phyloP scores from a whole-genome alignment of 2,113 vertebrate species.

The Pterophyllum scalare region DNA sequence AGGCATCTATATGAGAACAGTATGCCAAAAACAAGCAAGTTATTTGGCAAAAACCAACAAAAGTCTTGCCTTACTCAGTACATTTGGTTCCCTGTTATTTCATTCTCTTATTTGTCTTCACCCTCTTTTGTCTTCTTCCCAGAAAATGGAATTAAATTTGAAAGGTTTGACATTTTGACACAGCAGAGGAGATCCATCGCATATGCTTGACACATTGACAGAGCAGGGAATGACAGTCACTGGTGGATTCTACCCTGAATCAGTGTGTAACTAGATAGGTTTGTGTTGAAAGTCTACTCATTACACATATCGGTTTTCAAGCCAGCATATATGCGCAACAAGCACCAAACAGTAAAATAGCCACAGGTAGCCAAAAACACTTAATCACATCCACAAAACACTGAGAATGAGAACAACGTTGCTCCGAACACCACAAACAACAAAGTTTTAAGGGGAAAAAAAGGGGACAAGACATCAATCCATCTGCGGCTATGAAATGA shows the following conservation, averaged over 20 bases:
- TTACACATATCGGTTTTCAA: conserved; percentile 19
- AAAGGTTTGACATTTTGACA: conserved; percentile 15
- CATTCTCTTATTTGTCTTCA: not conserved
- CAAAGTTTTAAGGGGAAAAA: conserved; percentile 45
- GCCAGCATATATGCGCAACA: conserved; percentile 31
- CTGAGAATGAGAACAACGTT: conserved; percentile 45
- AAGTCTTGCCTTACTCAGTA: not conserved
- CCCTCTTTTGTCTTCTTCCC: not conserved
- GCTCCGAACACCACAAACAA: conserved; percentile 42
- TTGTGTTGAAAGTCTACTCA: not conserved
- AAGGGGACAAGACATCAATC: conserved; percentile 44
- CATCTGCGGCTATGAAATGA: conserved; percentile 59
- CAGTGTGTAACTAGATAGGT: not conserved
- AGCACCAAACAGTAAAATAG: conserved; percentile 44
- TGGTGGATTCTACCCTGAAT: not conserved
- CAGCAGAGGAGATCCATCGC: not conserved
- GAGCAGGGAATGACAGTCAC: conserved; percentile 1
- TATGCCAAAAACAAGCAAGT: not conserved
- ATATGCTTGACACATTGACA: not conserved
- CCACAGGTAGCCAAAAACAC: conserved; percentile 44
- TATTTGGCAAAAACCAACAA: not conserved
- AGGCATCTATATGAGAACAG: not conserved
- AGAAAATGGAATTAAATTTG: not conserved
- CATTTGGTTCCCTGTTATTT: conserved; percentile 5
- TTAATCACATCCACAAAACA: conserved; percentile 50